Evolutionary conservation across 2,797 vertebrate species (phyloP).

Genomic region (Balearica regulorum): DNA sequence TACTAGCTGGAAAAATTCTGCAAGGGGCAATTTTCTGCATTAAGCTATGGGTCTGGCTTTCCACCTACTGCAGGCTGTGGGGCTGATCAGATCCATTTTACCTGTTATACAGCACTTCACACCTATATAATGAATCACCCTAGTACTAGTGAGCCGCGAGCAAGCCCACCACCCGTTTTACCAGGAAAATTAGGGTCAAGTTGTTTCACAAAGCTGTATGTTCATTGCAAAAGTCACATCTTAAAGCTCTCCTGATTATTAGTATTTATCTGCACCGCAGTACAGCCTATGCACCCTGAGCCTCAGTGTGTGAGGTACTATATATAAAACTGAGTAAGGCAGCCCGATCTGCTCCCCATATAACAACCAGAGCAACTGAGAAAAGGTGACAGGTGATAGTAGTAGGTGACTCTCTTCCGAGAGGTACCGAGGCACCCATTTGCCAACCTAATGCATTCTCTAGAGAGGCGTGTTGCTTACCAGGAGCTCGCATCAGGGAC

Average conservation of each 20-base stretch:
- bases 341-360: too few species aligned
- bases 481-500: too few species aligned
- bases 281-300: background rate
- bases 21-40: background rate
- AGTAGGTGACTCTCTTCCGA: too few species aligned
- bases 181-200: background rate
- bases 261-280: background rate
- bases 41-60: background rate
- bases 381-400: too few species aligned
- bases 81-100: background rate
- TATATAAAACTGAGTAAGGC: background rate
- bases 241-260: background rate
- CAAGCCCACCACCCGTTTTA: background rate
- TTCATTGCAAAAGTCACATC: background rate
- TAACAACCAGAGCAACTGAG: too few species aligned
- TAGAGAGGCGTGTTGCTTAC: too few species aligned
- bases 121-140: background rate
- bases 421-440: too few species aligned
- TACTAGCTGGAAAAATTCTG: background rate
- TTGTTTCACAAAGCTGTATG: background rate
- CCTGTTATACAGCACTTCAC: background rate
- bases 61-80: background rate
- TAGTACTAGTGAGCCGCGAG: fast-evolving
- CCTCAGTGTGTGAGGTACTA: slow-evolving; percentile 15
- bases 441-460: too few species aligned